Conservation (phyloP, 1,140 invertebrate genomes). For the Micrasema longulum region DNA sequence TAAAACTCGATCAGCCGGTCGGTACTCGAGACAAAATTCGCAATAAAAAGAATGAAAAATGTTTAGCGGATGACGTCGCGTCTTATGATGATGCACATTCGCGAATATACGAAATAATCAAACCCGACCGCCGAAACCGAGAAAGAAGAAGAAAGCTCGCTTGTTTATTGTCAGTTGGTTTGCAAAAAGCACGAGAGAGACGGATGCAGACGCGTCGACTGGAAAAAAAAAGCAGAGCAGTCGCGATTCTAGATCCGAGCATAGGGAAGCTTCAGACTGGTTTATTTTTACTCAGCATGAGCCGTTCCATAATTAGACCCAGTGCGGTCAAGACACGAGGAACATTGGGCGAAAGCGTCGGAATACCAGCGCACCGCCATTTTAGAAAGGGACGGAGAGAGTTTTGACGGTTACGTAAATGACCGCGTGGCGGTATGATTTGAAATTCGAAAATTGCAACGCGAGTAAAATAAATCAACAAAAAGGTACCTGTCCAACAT, state of each 20-base stretch:
- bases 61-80: neutral
- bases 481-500: no score
- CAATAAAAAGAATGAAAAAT: no score
- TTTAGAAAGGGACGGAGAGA: constrained; percentile 10
- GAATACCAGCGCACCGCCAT: constrained; percentile 11
- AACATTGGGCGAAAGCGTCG: neutral
- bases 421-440: constrained; percentile 14
- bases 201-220: constrained; percentile 7
- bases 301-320: constrained; percentile 19
- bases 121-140: constrained; percentile 16
- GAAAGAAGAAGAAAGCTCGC: constrained; percentile 11
- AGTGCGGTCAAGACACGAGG: neutral
- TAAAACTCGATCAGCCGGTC: neutral
- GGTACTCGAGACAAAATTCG: neutral
- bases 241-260: constrained; percentile 16
- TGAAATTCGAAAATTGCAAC: constrained; percentile 8
- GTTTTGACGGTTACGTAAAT: constrained; percentile 18
- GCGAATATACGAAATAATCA: constrained; percentile 19
- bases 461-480: no score
- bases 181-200: constrained; percentile 7
- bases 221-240: constrained; percentile 3
- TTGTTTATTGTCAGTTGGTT: constrained; percentile 6
- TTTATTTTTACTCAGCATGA: constrained; percentile 20
- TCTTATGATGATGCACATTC: constrained; percentile 7
- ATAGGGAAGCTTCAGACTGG: constrained; percentile 16